Evolutionary conservation across 2,888 invertebrate species (phyloP).

Genomic region (Monochamus alternatus): DNA sequence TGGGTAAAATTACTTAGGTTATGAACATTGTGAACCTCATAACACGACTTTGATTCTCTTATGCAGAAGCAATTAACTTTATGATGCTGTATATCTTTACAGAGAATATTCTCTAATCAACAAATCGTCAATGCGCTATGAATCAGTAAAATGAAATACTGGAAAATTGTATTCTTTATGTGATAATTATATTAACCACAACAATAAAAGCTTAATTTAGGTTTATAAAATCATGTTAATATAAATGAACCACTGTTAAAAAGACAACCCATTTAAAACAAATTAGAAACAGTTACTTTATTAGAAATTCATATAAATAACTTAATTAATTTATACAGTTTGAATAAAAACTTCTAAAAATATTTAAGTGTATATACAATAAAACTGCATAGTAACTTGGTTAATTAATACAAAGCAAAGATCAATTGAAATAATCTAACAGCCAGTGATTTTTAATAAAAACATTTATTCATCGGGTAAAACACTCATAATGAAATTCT

Average conservation of each 20-base stretch:
- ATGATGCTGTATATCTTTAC: too few relatives aligned
- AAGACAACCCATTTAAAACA: slow-evolving; percentile 36
- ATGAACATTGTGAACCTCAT: too few relatives aligned
- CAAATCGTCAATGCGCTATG: too few relatives aligned
- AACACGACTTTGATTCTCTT: too few relatives aligned
- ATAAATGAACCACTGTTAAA: neutral
- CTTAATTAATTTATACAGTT: slow-evolving; percentile 58
- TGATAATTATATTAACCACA: too few relatives aligned
- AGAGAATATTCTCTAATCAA: too few relatives aligned
- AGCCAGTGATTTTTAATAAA: slow-evolving; percentile 24
- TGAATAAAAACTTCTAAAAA: slow-evolving; percentile 56
- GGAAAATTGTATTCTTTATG: too few relatives aligned
- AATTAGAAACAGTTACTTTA: slow-evolving; percentile 64
- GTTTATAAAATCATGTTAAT: neutral
- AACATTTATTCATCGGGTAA: slow-evolving; percentile 15
- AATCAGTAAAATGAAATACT: too few relatives aligned
- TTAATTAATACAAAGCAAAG: slow-evolving; percentile 34
- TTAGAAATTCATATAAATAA: slow-evolving; percentile 65
- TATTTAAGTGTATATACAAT: slow-evolving; percentile 55
- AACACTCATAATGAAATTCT: slow-evolving; percentile 21
- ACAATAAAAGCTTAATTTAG: too few relatives aligned
- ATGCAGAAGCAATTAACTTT: too few relatives aligned
- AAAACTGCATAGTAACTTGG: slow-evolving; percentile 44
- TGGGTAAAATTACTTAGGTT: too few relatives aligned
- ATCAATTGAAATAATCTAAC: slow-evolving; percentile 30